phyloP scores from a whole-genome alignment of 2,888 invertebrate genomes.

The Hermaeophaga mercurialis region DNA sequence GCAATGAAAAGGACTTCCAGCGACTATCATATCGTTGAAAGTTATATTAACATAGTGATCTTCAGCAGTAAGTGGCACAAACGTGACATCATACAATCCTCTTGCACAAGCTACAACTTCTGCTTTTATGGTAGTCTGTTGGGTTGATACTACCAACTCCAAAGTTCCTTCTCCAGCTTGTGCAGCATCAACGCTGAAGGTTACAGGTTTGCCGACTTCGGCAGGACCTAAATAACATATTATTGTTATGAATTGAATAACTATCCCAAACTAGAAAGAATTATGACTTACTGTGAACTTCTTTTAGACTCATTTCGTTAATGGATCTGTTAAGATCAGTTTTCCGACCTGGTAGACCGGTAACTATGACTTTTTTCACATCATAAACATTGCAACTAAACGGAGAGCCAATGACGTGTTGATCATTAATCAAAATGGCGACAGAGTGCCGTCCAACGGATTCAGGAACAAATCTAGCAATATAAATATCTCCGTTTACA shows the following conservation, averaged over 20 bases:
- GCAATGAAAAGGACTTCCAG: conserved; percentile 90
- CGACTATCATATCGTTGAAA: conserved; percentile 90
- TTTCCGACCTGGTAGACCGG: conserved; percentile 62
- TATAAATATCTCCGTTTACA: conserved; percentile 70
- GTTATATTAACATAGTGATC: conserved; percentile 92
- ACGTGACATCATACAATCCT: conserved; percentile 90
- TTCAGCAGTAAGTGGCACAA: conserved; percentile 86
- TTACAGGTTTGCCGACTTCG: conserved; percentile 84
- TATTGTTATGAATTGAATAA: background rate
- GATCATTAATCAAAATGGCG: conserved; percentile 79
- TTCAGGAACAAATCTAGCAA: conserved; percentile 80
- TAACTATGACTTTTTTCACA: conserved; percentile 78
- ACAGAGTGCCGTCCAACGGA: conserved; percentile 88
- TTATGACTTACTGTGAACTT: conserved; percentile 29
- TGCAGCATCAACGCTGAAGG: conserved; percentile 92
- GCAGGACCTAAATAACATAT: conserved; percentile 50
- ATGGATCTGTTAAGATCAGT: conserved; percentile 48
- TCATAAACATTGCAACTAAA: conserved; percentile 95
- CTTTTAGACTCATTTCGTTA: conserved; percentile 56
- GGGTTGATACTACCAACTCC: conserved; percentile 89
- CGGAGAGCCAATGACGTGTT: conserved; percentile 88
- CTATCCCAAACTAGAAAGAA: background rate
- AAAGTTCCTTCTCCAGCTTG: conserved; percentile 94
- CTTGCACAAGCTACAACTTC: conserved; percentile 88
- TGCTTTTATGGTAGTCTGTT: conserved; percentile 82